A percentile compares a stretch with the other conserved stretches of the same genome.
Conservation (phyloP, 1,140 invertebrate species). For the Potamilus streckersoni region DNA sequence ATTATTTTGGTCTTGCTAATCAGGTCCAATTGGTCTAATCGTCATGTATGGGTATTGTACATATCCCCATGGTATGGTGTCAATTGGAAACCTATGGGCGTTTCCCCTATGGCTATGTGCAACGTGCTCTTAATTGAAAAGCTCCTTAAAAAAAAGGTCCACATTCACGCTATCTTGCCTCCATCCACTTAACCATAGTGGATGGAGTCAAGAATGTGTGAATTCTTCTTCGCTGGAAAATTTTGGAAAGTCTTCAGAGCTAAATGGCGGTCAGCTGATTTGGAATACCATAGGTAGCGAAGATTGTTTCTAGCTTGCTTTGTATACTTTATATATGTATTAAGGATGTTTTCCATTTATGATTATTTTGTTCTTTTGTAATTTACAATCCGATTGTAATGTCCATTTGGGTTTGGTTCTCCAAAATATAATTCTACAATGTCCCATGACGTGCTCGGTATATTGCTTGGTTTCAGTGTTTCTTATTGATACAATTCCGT, state of each 20-base stretch:
- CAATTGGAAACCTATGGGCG: slow-evolving; percentile 3
- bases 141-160: no score
- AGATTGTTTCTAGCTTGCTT: slow-evolving; percentile 3
- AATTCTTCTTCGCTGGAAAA: slow-evolving; percentile 17
- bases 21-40: background rate
- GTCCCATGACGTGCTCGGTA: slow-evolving; percentile 34
- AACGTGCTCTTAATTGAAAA: slow-evolving; percentile 21
- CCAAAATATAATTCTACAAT: slow-evolving; percentile 44
- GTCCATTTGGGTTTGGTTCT: slow-evolving; percentile 35
- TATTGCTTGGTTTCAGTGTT: slow-evolving; percentile 7
- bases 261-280: slow-evolving; percentile 7
- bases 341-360: slow-evolving; percentile 28
- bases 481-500: slow-evolving; percentile 23
- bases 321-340: slow-evolving; percentile 15
- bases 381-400: slow-evolving; percentile 38
- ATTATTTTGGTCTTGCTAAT: background rate
- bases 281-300: slow-evolving; percentile 13
- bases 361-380: slow-evolving; percentile 49
- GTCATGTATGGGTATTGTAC: background rate
- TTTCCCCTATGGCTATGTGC: background rate
- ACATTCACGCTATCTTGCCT: no score
- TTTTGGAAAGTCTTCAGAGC: slow-evolving; percentile 1
- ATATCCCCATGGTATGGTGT: slow-evolving; percentile 5
- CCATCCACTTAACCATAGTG: no score
- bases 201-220: slow-evolving; percentile 8